Conservation (phyloP, 2,797 vertebrate species). For the Silurus aristotelis region DNA sequence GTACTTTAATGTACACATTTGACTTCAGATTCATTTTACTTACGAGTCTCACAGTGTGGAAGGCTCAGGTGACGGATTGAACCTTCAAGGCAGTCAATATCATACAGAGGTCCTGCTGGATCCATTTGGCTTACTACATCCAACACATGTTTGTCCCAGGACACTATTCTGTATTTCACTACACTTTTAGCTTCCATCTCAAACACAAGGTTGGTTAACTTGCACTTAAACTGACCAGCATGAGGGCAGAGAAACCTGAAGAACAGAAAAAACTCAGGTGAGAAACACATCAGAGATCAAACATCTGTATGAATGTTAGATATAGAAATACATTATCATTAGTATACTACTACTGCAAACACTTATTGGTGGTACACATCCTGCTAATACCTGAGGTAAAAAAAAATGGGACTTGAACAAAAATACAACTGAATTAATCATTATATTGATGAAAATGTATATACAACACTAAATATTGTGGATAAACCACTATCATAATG, state of each 20-base stretch:
- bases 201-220: constrained; percentile 2
- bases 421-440: too few species aligned
- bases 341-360: too few species aligned
- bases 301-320: too few species aligned
- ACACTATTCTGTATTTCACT: not conserved
- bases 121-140: not conserved
- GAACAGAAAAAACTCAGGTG: not conserved
- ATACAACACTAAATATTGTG: too few species aligned
- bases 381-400: too few species aligned
- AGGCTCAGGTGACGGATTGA: not conserved
- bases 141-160: not conserved
- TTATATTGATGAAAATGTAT: too few species aligned
- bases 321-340: too few species aligned
- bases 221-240: constrained; percentile 1
- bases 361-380: too few species aligned
- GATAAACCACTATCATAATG: too few species aligned
- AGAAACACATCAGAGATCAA: not conserved
- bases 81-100: not conserved
- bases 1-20: too few species aligned
- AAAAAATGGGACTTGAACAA: too few species aligned
- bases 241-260: not conserved
- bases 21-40: not conserved
- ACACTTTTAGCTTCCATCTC: not conserved
- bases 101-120: not conserved
- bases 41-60: not conserved